These are phyloP conservation scores for Gymnorhina tibicen DNA, from an alignment of 2,113 vertebrate species.

Conservation along the genomic window DNA sequence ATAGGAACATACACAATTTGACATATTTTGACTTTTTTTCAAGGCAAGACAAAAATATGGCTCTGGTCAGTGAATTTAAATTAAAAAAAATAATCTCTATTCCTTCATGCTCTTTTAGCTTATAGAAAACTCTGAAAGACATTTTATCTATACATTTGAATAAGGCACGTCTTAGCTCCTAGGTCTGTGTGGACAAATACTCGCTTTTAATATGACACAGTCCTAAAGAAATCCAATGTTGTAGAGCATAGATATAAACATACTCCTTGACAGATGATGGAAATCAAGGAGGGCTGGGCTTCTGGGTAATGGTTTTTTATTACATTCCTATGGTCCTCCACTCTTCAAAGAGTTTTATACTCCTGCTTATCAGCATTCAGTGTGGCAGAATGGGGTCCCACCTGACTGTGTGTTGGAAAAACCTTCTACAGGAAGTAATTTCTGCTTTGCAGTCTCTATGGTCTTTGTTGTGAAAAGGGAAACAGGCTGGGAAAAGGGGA, in stretches of 20 bases:
- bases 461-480: not conserved
- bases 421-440: not conserved
- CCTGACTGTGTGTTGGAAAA: not conserved
- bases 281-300: not conserved
- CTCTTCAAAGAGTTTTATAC: not conserved
- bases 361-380: not conserved
- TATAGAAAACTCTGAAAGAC: not conserved
- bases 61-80: not conserved
- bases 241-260: not conserved
- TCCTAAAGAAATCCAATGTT: not conserved
- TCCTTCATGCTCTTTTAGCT: not conserved
- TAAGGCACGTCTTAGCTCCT: not conserved
- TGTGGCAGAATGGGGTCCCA: not conserved
- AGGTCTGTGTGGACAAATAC: not conserved
- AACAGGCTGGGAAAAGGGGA: not conserved
- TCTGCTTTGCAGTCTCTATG: not conserved
- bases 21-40: not conserved
- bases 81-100: not conserved
- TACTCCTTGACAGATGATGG: not conserved
- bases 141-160: not conserved
- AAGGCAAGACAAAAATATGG: not conserved
- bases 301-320: not conserved
- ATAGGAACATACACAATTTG: not conserved
- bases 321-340: not conserved
- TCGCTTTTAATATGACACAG: not conserved